These are phyloP conservation scores for Lordiphosa andalusiaca DNA, from an alignment of 2,888 invertebrate genomes.

Conservation along the genomic window DNA sequence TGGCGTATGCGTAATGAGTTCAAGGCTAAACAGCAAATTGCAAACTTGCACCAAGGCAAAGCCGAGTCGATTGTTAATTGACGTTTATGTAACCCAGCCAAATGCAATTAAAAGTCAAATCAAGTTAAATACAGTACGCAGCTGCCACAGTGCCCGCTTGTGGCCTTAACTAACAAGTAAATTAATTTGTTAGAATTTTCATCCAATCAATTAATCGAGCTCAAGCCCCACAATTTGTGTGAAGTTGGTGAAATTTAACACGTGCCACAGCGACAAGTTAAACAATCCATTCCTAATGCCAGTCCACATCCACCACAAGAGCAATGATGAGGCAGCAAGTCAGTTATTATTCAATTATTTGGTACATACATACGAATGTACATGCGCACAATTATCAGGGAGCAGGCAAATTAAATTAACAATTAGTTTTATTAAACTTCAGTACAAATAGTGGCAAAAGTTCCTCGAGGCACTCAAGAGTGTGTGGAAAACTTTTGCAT, in stretches of 20 bases:
- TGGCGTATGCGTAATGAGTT: constrained; percentile 70
- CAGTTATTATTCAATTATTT: constrained; percentile 77
- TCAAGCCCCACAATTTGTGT: constrained; percentile 10
- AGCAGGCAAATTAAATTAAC: constrained; percentile 79
- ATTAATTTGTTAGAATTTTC: constrained; percentile 26
- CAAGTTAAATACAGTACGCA: constrained; percentile 32
- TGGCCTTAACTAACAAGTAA: constrained; percentile 24
- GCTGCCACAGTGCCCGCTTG: background rate
- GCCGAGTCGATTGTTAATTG: constrained; percentile 64
- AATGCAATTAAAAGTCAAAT: constrained; percentile 62
- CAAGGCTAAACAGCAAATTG: constrained; percentile 56
- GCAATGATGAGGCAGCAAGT: constrained; percentile 21
- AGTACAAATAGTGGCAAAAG: constrained; percentile 37
- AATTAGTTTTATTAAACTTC: constrained; percentile 80
- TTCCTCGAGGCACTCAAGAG: constrained; percentile 24
- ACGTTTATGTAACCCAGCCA: constrained; percentile 23
- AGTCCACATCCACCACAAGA: constrained; percentile 9
- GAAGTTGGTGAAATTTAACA: constrained; percentile 21
- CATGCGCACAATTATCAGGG: constrained; percentile 77
- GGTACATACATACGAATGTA: constrained; percentile 8
- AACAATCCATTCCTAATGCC: constrained; percentile 10
- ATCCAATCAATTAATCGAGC: constrained; percentile 18
- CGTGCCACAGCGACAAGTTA: constrained; percentile 1
- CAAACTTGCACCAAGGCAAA: constrained; percentile 32
- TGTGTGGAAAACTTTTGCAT: constrained; percentile 57